Conservation (phyloP, 23 tunicate genomes). For the Halocynthia roretzi region DNA sequence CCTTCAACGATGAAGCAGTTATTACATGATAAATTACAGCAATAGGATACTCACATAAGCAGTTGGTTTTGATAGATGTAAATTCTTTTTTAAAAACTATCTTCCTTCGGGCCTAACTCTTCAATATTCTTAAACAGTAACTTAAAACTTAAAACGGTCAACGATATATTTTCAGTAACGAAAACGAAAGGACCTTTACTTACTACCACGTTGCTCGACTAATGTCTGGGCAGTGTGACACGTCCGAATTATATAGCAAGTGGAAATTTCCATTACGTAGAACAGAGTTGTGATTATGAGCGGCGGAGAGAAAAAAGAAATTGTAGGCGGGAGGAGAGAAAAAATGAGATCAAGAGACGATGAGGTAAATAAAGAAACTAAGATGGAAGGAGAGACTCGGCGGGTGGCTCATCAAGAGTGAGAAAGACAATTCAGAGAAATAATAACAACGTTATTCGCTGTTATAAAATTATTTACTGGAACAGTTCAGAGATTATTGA, state of each 20-base stretch:
- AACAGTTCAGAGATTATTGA: no score
- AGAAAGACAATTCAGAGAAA: background rate
- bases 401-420: background rate
- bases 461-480: no score
- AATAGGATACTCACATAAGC: no score
- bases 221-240: background rate
- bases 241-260: slow-evolving; percentile 5
- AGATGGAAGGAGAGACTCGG: background rate
- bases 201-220: slow-evolving; percentile 18
- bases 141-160: no score
- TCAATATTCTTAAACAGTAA: no score
- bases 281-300: background rate
- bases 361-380: background rate
- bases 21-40: no score
- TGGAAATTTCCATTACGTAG: slow-evolving; percentile 27
- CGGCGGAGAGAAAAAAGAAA: background rate
- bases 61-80: no score
- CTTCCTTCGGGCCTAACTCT: no score
- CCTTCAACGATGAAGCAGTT: no score
- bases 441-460: background rate
- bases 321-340: slow-evolving; percentile 5
- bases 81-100: no score
- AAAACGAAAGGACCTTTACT: background rate
- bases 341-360: background rate
- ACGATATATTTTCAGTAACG: background rate